Conservation (phyloP, 2,797 vertebrate genomes). For the Urocyon cinereoargenteus region DNA sequence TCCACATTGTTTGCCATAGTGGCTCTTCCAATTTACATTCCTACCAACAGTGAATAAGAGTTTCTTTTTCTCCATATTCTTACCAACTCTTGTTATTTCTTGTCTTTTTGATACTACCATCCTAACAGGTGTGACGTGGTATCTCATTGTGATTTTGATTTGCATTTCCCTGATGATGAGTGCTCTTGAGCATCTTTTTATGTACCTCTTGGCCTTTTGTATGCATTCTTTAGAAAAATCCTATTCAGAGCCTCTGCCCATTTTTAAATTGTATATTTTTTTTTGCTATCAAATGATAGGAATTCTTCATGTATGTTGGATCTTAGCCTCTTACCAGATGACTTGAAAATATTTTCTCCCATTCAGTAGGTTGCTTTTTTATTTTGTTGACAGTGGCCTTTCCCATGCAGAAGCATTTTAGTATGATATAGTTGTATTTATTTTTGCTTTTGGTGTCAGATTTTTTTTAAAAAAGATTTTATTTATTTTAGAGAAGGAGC, state of each 20-base stretch:
- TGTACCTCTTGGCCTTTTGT: not conserved
- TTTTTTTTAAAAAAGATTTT: not conserved
- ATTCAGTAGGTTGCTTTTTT: not conserved
- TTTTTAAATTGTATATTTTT: not conserved
- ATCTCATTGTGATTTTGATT: not conserved
- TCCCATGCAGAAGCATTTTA: not conserved
- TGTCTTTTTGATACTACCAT: not conserved
- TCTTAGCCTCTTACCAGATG: not conserved
- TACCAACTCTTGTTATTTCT: not conserved
- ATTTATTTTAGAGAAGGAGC: not conserved
- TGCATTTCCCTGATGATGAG: not conserved
- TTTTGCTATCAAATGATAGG: not conserved
- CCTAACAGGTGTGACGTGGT: not conserved
- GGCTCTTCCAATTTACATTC: not conserved
- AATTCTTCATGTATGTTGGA: not conserved
- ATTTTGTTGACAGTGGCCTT: not conserved
- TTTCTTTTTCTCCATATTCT: not conserved
- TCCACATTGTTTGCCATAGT: not conserved
- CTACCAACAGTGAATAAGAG: not conserved
- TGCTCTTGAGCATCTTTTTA: not conserved
- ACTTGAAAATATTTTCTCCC: conserved; percentile 16
- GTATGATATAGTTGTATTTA: not conserved
- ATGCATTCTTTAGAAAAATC: not conserved
- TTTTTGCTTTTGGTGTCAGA: not conserved
- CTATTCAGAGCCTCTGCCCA: not conserved